These are phyloP conservation scores for Balaeniceps rex DNA, from an alignment of 2,113 vertebrate genomes.

Conservation along the genomic window DNA sequence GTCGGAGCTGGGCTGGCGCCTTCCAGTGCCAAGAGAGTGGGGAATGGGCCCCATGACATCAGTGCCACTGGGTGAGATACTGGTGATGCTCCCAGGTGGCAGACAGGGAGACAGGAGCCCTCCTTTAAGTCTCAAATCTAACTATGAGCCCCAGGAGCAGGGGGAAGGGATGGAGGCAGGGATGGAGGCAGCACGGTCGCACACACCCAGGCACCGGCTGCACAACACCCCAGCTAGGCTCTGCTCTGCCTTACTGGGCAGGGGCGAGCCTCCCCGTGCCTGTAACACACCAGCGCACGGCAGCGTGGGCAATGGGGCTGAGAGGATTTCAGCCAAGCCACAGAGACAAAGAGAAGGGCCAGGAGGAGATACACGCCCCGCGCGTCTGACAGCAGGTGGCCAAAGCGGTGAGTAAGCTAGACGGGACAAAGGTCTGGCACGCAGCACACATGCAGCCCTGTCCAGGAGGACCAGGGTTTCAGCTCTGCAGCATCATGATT, in stretches of 20 bases:
- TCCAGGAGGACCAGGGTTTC: neutral
- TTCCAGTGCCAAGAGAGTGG: neutral
- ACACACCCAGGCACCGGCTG: neutral
- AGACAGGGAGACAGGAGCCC: neutral
- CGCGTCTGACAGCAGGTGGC: neutral
- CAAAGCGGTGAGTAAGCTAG: neutral
- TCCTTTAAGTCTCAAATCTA: neutral
- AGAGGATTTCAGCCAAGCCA: neutral
- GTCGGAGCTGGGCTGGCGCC: neutral
- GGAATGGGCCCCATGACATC: neutral
- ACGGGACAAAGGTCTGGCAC: neutral
- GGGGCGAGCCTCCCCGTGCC: neutral
- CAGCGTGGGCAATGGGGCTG: neutral
- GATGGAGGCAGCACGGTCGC: too few species aligned
- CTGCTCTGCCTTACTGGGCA: neutral
- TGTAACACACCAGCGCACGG: too few species aligned
- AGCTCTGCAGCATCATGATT: too few species aligned
- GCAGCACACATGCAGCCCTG: too few species aligned
- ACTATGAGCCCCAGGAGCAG: neutral
- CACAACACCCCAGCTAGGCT: too few species aligned
- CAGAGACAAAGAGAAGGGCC: neutral
- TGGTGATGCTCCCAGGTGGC: neutral
- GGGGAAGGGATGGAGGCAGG: neutral
- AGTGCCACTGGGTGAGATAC: neutral
- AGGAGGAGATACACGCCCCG: neutral